These are phyloP conservation scores for Nephrotoma flavescens DNA, from an alignment of 2,888 invertebrate species.

Conservation along the genomic window DNA sequence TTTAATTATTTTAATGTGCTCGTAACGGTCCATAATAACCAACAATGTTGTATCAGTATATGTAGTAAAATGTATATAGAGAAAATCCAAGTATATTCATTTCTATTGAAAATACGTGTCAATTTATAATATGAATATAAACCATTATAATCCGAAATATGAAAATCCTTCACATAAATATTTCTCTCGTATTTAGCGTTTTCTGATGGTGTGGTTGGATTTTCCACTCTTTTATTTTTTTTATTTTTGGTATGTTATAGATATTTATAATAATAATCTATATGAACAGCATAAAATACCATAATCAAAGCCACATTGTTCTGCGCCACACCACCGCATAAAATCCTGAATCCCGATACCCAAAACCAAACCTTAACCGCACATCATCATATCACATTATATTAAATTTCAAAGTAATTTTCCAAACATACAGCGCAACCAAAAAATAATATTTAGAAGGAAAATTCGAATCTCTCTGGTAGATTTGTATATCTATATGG, in stretches of 20 bases:
- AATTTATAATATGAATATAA: conserved; percentile 1
- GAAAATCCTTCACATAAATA: conserved; percentile 2
- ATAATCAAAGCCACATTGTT: background rate
- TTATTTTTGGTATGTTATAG: background rate
- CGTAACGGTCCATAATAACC: background rate
- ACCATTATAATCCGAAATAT: conserved; percentile 2
- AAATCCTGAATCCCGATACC: background rate
- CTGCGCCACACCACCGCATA: background rate
- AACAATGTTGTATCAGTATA: background rate
- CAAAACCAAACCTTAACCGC: background rate
- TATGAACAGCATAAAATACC: background rate
- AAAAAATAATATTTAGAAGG: background rate
- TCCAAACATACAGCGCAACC: background rate
- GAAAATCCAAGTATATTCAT: background rate
- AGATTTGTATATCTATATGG: background rate
- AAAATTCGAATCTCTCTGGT: background rate
- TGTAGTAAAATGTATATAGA: background rate
- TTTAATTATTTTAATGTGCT: background rate
- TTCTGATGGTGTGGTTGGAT: background rate
- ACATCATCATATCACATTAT: background rate
- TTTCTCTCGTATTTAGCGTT: background rate
- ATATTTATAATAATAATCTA: background rate
- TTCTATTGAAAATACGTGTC: conserved; percentile 2
- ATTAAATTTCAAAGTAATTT: background rate
- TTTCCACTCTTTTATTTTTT: background rate